phyloP scores from a whole-genome alignment of 2,888 invertebrate species.

The Tachina grossa region DNA sequence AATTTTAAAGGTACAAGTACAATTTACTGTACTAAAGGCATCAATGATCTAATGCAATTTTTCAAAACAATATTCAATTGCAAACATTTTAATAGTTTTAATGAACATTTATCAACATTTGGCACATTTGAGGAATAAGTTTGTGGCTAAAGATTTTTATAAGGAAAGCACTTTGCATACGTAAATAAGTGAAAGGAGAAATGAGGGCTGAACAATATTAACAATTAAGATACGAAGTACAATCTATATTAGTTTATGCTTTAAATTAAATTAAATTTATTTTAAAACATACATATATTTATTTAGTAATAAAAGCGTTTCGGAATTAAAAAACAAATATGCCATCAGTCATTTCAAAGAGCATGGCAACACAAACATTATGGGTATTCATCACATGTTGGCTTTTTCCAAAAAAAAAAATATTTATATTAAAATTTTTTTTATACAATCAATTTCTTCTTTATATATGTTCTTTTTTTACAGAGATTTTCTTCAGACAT shows the following conservation, averaged over 20 bases:
- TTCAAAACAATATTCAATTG: slow-evolving; percentile 63
- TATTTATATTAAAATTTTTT: too few relatives aligned
- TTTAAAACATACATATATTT: too few relatives aligned
- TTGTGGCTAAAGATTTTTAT: neutral
- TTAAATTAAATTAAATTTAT: neutral
- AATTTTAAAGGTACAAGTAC: slow-evolving; percentile 52
- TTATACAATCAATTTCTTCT: too few relatives aligned
- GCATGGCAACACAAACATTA: neutral
- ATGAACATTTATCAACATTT: slow-evolving; percentile 46
- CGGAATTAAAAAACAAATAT: neutral
- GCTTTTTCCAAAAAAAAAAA: too few relatives aligned
- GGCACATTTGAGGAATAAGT: slow-evolving; percentile 52
- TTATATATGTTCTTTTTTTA: too few relatives aligned
- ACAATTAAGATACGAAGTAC: neutral
- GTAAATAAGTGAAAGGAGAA: neutral
- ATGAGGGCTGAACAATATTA: neutral
- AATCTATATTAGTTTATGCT: too few relatives aligned
- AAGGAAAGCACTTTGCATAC: neutral
- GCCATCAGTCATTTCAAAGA: neutral
- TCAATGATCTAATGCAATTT: slow-evolving; percentile 52
- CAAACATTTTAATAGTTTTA: slow-evolving; percentile 62
- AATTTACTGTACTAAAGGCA: slow-evolving; percentile 52
- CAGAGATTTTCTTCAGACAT: too few relatives aligned
- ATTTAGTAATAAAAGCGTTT: neutral
- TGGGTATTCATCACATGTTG: neutral